Evolutionary conservation across 2,113 vertebrate genomes (phyloP).

Genomic region (Cyprinodon brontotheroides): DNA sequence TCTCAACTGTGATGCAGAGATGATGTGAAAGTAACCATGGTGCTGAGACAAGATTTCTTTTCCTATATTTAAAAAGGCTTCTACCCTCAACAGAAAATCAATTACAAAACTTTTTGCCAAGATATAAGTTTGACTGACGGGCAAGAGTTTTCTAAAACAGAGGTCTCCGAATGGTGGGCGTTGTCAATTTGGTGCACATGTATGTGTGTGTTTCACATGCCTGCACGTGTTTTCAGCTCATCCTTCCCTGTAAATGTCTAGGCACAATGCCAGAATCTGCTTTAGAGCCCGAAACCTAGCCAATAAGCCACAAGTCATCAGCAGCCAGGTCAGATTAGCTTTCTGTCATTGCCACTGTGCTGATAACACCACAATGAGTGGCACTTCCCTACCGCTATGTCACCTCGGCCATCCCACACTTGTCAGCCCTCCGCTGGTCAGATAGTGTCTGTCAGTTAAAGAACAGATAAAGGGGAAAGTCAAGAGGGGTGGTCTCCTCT

Average conservation of each 20-base stretch:
- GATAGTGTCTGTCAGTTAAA: conserved; percentile 84
- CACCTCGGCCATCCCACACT: conserved; percentile 74
- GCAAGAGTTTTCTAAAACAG: conserved; percentile 30
- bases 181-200: conserved; percentile 15
- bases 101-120: conserved; percentile 61
- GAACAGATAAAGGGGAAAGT: conserved; percentile 76
- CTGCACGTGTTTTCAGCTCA: conserved; percentile 21
- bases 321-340: conserved; percentile 75
- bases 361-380: conserved; percentile 80
- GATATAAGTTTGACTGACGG: conserved; percentile 58
- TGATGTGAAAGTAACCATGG: conserved; percentile 33
- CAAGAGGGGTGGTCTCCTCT: conserved; percentile 31
- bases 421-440: conserved; percentile 75
- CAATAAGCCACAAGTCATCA: conserved; percentile 65
- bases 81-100: conserved; percentile 68
- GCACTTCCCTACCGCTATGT: conserved; percentile 83
- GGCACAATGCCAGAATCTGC: conserved; percentile 37
- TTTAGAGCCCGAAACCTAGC: conserved; percentile 53
- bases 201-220: not conserved
- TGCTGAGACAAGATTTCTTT: conserved; percentile 49
- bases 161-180: conserved; percentile 29
- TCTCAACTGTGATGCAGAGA: conserved; percentile 23
- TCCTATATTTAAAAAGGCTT: conserved; percentile 51
- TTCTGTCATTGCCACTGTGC: conserved; percentile 69
- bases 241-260: conserved; percentile 36